Base-by-base conservation (phyloP, 2,113 vertebrate species). In the Prunella himalayana region DNA sequence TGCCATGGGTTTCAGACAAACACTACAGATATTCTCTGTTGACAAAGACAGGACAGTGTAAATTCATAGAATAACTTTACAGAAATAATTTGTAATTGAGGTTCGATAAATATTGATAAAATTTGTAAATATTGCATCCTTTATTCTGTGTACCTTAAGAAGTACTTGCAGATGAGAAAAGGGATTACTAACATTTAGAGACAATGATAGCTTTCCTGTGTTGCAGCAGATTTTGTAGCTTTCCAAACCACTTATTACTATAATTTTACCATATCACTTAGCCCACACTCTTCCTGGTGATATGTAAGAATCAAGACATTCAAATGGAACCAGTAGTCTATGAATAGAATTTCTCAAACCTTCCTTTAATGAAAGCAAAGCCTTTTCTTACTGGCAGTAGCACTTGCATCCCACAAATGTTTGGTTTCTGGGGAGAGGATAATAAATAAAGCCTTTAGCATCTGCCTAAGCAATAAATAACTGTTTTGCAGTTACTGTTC, bases 181-280 rank as follows among this genome's bases (percentile, higher is more conserved):
- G 30, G 37, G 18, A 42, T 95, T 96, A 73, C 87, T 95, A 70
- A 25, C 35, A 54, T 82, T 96, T 89, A 89, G 71, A 71, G 57
- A 90, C 97, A 97, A 97, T 97, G 63, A 96, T 69, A 97, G 90
- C 70, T 94, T 92, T 91, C 66, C 63, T 84, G 65, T 60, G 56
- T 84, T 65, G 30, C 94, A 70, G 64, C 54, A 86, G 71, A 83
- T 94, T 90, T 44, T 80, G 30, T 94, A 69, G 60, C 31, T 94
- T 94, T 90, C 49, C 56, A 83, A 80, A 95, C 51, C 60, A 44
- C 22, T 88, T 88, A 80, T 94, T 89, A 82, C 53, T 88, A n/a
- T 88, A 80, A 88, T 91, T 96, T 92, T 78, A 86, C 11, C 47
- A 54, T 76, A 53, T 72, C 23, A 53, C 94, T 93, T 95, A 91